Conservation (phyloP, 2,888 invertebrate genomes). For the Drosophila fulvimacula region DNA sequence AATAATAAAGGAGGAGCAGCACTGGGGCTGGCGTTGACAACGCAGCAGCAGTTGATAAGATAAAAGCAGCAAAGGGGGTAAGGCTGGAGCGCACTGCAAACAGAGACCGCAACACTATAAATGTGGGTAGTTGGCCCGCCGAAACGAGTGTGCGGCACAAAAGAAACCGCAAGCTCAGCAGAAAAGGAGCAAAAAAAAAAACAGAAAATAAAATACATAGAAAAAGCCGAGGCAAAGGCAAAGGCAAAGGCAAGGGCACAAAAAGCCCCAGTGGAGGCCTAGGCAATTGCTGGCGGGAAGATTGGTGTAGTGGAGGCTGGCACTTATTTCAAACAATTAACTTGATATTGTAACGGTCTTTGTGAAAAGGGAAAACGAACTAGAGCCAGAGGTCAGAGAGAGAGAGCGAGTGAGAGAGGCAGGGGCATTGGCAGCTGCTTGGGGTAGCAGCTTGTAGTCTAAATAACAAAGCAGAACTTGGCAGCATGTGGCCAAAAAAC, state of each 20-base stretch:
- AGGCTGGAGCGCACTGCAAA: constrained; percentile 31
- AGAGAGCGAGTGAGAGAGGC: not conserved
- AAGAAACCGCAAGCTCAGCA: constrained; percentile 81
- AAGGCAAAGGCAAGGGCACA: constrained; percentile 4
- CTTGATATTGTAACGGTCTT: constrained; percentile 81
- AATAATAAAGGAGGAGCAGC: not conserved
- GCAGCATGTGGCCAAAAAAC: constrained; percentile 74
- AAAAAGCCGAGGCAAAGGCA: no score
- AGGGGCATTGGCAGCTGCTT: not conserved
- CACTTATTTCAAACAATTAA: constrained; percentile 82
- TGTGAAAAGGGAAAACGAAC: constrained; percentile 58
- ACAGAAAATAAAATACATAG: not conserved
- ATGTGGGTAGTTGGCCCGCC: constrained; percentile 71
- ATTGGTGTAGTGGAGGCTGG: constrained; percentile 24
- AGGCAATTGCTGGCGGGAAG: constrained; percentile 13
- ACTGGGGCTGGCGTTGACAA: constrained; percentile 72
- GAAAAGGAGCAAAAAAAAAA: constrained; percentile 13
- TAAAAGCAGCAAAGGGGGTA: not conserved
- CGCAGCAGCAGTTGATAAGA: constrained; percentile 47
- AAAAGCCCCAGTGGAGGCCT: constrained; percentile 14
- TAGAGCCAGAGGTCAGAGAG: constrained; percentile 33
- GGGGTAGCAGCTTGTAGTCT: constrained; percentile 42
- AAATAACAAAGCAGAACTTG: constrained; percentile 65
- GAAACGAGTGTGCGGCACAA: constrained; percentile 65
- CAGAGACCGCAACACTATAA: constrained; percentile 77